These are phyloP conservation scores for Drosophila mayaguana DNA, from an alignment of 2,888 invertebrate species.

Conservation along the genomic window DNA sequence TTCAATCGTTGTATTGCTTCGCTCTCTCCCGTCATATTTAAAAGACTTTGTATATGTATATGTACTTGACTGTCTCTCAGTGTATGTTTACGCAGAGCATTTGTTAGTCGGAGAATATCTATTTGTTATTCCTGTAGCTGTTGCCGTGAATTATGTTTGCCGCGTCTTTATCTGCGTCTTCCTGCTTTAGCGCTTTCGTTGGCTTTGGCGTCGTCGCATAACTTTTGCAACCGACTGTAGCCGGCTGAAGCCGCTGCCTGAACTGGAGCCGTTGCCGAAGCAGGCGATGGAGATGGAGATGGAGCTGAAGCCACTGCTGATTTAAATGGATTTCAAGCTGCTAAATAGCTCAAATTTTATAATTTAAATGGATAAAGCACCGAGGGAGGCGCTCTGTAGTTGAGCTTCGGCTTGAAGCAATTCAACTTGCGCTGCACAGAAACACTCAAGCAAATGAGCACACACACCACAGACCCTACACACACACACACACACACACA, in stretches of 20 bases:
- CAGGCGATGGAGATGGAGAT: not conserved
- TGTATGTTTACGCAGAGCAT: constrained; percentile 1
- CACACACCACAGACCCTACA: constrained; percentile 37
- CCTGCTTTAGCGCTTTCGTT: constrained; percentile 28
- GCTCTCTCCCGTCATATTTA: too few species aligned
- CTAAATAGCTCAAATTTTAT: constrained; percentile 74
- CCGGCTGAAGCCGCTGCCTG: constrained; percentile 27
- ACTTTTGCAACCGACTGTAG: constrained; percentile 40
- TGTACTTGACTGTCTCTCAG: not conserved
- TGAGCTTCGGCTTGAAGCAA: constrained; percentile 32
- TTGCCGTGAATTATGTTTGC: constrained; percentile 37
- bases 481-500: constrained; percentile 12
- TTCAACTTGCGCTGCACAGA: constrained; percentile 56
- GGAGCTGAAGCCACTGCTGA: constrained; percentile 25
- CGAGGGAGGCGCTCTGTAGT: constrained; percentile 9
- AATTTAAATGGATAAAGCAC: constrained; percentile 64
- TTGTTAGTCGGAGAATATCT: not conserved
- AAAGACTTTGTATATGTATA: too few species aligned
- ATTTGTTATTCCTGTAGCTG: not conserved
- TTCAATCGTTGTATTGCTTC: too few species aligned
- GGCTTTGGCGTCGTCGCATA: constrained; percentile 11
- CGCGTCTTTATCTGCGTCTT: constrained; percentile 28
- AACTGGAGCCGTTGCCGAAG: not conserved
- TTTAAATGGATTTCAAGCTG: constrained; percentile 71
- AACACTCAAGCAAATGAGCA: constrained; percentile 73